A percentile compares a stretch with the other conserved stretches of the same genome.
phyloP scores from a whole-genome alignment of 2,888 invertebrate genomes.

The Xylota segnis region DNA sequence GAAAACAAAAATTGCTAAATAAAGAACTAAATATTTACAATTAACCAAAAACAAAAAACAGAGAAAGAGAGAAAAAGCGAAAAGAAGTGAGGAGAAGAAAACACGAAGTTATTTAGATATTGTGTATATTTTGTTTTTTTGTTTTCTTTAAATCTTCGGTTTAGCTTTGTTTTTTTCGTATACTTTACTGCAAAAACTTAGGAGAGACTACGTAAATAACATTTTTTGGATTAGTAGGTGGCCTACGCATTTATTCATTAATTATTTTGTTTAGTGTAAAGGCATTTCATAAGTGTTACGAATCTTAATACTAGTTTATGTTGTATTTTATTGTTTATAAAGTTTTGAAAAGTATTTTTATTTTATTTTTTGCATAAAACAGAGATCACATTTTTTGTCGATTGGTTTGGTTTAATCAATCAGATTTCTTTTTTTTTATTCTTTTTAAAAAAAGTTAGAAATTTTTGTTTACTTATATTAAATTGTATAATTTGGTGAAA shows the following conservation, averaged over 20 bases:
- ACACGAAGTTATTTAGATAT: slow-evolving; percentile 30
- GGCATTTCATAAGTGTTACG: neutral
- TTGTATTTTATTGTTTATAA: neutral
- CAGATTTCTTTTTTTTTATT: neutral
- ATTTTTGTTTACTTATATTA: neutral
- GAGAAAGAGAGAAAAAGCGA: neutral
- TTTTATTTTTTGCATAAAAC: slow-evolving; percentile 11
- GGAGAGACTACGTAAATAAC: slow-evolving; percentile 3
- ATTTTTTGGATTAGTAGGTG: slow-evolving; percentile 29
- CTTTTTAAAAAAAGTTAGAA: neutral
- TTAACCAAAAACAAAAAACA: too few relatives aligned
- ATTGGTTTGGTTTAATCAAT: slow-evolving; percentile 9
- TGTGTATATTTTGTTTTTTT: slow-evolving; percentile 24
- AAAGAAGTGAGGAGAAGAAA: slow-evolving; percentile 42
- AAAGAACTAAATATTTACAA: slow-evolving; percentile 54
- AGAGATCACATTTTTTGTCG: slow-evolving; percentile 47
- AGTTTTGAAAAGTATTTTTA: neutral
- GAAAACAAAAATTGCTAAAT: neutral
- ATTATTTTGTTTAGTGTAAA: neutral
- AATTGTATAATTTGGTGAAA: neutral
- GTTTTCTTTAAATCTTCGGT: neutral
- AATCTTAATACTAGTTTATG: neutral
- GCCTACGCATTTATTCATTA: slow-evolving; percentile 8
- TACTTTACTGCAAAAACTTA: slow-evolving; percentile 3
- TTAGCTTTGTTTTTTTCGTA: slow-evolving; percentile 11